These are phyloP conservation scores for Clarias macrocephalus DNA, from an alignment of 2,113 vertebrate genomes.

Conservation along the genomic window DNA sequence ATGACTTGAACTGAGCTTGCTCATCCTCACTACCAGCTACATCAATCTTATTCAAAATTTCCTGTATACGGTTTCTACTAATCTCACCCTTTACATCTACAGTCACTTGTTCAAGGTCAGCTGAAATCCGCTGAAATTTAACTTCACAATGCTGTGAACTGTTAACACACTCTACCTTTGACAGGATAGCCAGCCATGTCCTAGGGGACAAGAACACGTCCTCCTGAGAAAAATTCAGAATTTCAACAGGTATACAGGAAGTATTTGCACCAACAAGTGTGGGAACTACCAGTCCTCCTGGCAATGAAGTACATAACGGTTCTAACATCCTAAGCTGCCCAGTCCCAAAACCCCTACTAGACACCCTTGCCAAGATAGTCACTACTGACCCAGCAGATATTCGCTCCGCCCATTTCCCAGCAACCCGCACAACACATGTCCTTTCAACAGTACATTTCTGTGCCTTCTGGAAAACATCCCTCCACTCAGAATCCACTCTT, in stretches of 20 bases:
- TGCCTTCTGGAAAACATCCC: neutral
- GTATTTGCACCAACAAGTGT: neutral
- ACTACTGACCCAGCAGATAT: constrained; percentile 7
- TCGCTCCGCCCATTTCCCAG: neutral
- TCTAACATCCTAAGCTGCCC: neutral
- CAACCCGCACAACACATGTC: neutral
- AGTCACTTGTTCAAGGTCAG: no score
- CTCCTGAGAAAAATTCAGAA: neutral
- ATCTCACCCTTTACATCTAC: no score
- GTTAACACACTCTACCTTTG: neutral
- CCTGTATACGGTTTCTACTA: no score
- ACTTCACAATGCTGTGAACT: neutral
- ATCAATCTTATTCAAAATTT: no score
- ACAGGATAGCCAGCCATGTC: neutral
- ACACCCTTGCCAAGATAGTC: neutral
- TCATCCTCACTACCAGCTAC: no score
- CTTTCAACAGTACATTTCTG: neutral
- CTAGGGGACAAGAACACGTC: neutral
- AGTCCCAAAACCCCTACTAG: neutral
- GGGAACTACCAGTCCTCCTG: neutral
- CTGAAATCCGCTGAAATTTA: neutral
- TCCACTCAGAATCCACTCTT: constrained; percentile 18
- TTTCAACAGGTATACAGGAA: neutral
- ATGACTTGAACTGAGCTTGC: no score
- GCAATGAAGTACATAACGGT: neutral